Evolutionary conservation across 2,113 vertebrate species (phyloP), one percentile per base, ranked within the genome.

Genomic region (Apistogramma diplotaenia): DNA sequence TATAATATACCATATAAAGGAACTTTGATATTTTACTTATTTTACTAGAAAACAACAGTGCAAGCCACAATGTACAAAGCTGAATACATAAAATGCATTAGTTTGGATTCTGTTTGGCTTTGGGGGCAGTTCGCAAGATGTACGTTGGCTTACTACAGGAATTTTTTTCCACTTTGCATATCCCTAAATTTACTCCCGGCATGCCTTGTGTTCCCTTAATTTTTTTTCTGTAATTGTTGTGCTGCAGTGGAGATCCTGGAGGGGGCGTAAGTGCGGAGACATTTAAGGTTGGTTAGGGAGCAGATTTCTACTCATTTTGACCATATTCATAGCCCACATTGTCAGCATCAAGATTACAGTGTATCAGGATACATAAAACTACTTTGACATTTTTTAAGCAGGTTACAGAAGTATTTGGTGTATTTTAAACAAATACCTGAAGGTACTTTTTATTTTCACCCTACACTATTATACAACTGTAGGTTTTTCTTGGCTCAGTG

Each of bases 331-430:
- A 16, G 40, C 40, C 23, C 23, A 29, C 40, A 29, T 43, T 49
- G 23, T n/a, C 62, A 70, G 12, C 3, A 49, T 70, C 19, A 49
- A 70, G 16, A 49, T 49, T 70, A 67, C 23, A 67, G 19, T 49
- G 23, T 11, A 70, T 67, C 13, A 43, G 43, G 25, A 18, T 43
- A 43, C 35, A 65, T 43, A 19, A 49, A 67, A 29, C 2, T 5
- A 70, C 43, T 43, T 43, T 12, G 23, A 46, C 5, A 29, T 70
- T 27, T 49, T 9, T 70, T 16, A 46, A 49, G 13, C 3, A 8
- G 49, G 16, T 29, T 49, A 35, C 18, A 70, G 62, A 49, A 1
- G 46, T 46, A 65, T 46, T 67, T 27, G 23, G 27, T 67, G 25
- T 46, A 67, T 13, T 37, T 43, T 65, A 43, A 8, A 3, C 16